Evolutionary conservation across 1,140 invertebrate species (phyloP), one percentile per base, ranked within the genome.

Genomic region (Whitmania pigra): DNA sequence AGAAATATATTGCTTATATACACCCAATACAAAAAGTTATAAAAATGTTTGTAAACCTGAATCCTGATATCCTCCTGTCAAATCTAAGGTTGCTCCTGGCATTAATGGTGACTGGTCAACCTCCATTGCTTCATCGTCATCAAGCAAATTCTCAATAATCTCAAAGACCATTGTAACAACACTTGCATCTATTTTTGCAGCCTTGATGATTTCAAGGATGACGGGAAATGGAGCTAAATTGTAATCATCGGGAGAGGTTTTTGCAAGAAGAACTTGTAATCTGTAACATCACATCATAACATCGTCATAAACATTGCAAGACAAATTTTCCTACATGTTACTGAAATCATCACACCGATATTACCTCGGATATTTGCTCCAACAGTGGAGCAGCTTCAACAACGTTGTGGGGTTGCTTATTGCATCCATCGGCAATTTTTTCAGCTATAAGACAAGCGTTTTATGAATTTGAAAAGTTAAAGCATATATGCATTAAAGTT

Each of bases 111-210:
- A 11, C 9, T 31, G 29, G 20, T 63, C 57, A 63, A 11, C 57
- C 22, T 63, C 57, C 22, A 25, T 31, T 22, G 22, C 57, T 7
- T 63, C 57, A 20, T 18, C 57, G 15, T 18, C 57, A 63, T 63
- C 57, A 63, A 63, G 57, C 18, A 63, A 63, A 31, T 63, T 63
- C 22, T 63, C 57, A n/a, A 63, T 63, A 3, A 63, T 63, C 57
- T 63, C 29, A 22, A 63, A 31, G 11, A 63, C 29, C 57, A 63
- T 63, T 22, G 22, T 18, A 1, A 20, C 11, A 2, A 63, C 57
- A 31, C 57, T 63, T 17, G 57, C 22, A 63, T 63, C 57, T 25
- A 63, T 31, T 25, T 63, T 63, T 0, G 57, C 22, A 22, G 11
- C 22, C 6, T 63, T 63, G 11, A 63, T 0, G 11, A 63, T 22